Base-by-base conservation (phyloP, 2,797 vertebrate species). In the Chrysocyon brachyurus region DNA sequence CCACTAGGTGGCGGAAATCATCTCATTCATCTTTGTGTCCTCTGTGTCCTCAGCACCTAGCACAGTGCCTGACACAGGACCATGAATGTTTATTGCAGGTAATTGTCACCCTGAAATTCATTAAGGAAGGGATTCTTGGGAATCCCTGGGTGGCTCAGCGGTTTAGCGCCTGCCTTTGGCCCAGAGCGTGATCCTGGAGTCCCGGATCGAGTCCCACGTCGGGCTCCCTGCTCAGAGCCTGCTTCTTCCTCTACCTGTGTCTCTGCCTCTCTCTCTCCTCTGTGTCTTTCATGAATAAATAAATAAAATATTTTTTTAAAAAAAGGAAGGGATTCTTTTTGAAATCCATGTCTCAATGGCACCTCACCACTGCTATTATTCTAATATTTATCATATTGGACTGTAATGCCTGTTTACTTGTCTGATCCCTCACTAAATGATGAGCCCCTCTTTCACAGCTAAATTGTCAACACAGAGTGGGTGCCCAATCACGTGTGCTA, bases 1-100 rank as follows among this genome's bases (percentile, higher is more conserved):
- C 98, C 96, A 97, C 97, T 95, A 96, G 98, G 94, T 96, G 96
- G 96, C 97, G 97, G 95, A 97, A 96, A 93, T 95, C 90, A 75
- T 70, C 90, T 92, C 97, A 54, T 85, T 91, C 70, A 78, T 93
- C 89, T 87, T 87, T 61, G 26, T 68, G 46, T 36, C 54, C 82
- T 82, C 64, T 33, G 16, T 40, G 63, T 86, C 81, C 90, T 90
- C 81, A 21, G 87, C 81, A 95, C 96, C 75, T 81, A 92, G 93
- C 90, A 95, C 87, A 31, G 90, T 95, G 97, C 97, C 91, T 93
- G 95, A 96, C 72, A 86, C 87, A 61, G 81, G 92, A 77, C 70
- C 46, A 1, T 70, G 81, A 85, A 87, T 77, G 16, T 33, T 95
- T 54, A 68, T 70, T 72, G 56, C 66, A 5, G 70, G 33, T 28